phyloP scores from a whole-genome alignment of 2,888 invertebrate genomes.

The Caenorhabditis afra region DNA sequence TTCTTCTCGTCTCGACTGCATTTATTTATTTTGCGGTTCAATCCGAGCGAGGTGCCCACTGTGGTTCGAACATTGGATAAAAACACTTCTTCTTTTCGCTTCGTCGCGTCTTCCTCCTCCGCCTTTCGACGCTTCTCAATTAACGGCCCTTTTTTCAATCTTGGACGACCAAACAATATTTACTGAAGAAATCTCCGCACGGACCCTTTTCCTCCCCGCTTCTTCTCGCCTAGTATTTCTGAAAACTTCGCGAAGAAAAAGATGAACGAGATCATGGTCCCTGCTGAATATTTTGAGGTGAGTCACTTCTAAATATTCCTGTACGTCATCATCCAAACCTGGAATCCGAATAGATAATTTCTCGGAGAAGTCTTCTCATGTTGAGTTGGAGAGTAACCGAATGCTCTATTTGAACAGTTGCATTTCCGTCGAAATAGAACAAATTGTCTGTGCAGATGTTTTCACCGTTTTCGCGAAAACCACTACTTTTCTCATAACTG shows the following conservation, averaged over 20 bases:
- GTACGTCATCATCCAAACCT: slow-evolving; percentile 32
- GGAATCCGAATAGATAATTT: slow-evolving; percentile 16
- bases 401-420: background rate
- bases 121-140: slow-evolving; percentile 44
- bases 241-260: background rate
- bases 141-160: slow-evolving; percentile 44
- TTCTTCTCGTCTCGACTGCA: slow-evolving; percentile 29
- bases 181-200: slow-evolving; percentile 1
- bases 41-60: too few relatives aligned
- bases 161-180: slow-evolving; percentile 33
- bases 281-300: slow-evolving; percentile 50
- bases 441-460: too few relatives aligned
- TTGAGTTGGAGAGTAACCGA: background rate
- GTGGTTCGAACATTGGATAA: slow-evolving; percentile 50
- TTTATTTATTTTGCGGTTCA: too few relatives aligned
- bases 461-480: too few relatives aligned
- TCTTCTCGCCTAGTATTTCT: slow-evolving; percentile 1
- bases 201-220: background rate
- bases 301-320: slow-evolving; percentile 18
- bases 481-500: too few relatives aligned
- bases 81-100: slow-evolving; percentile 34
- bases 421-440: too few relatives aligned
- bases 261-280: slow-evolving; percentile 44
- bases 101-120: slow-evolving; percentile 21
- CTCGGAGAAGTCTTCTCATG: background rate